These are phyloP conservation scores for Bradypodion ventrale DNA, from an alignment of 2,797 vertebrate species.

Conservation along the genomic window DNA sequence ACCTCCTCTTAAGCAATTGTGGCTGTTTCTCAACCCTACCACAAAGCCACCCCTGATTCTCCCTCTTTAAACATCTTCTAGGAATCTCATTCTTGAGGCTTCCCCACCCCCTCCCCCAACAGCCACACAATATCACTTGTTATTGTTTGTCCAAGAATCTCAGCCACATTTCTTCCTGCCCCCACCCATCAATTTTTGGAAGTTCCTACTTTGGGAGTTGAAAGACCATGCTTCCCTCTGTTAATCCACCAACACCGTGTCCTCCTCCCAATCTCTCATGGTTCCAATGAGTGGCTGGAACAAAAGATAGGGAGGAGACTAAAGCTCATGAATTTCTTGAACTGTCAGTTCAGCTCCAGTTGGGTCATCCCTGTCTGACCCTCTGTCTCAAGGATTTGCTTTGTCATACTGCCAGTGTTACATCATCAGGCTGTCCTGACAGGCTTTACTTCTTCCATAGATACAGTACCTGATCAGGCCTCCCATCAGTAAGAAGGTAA, in stretches of 20 bases:
- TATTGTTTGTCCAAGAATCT: neutral
- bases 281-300: neutral
- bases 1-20: neutral
- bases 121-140: too few species aligned
- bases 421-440: conserved; percentile 18
- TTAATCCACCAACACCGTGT: neutral
- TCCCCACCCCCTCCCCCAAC: neutral
- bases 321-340: neutral
- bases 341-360: neutral
- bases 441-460: conserved; percentile 37
- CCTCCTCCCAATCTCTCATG: conserved; percentile 22
- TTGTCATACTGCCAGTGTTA: conserved; percentile 26
- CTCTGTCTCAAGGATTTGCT: conserved; percentile 1
- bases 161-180: neutral
- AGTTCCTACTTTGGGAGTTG: conserved; percentile 2
- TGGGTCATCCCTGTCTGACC: neutral
- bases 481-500: conserved; percentile 83
- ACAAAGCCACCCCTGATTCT: neutral
- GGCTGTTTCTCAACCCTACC: neutral
- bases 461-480: conserved; percentile 85
- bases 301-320: conserved; percentile 2
- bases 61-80: neutral
- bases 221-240: neutral
- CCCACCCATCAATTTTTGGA: neutral
- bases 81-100: neutral